A percentile compares a stretch with the other conserved stretches of the same genome.
These are phyloP conservation scores for Apis cerana DNA, from an alignment of 1,140 invertebrate genomes.

Conservation along the genomic window DNA sequence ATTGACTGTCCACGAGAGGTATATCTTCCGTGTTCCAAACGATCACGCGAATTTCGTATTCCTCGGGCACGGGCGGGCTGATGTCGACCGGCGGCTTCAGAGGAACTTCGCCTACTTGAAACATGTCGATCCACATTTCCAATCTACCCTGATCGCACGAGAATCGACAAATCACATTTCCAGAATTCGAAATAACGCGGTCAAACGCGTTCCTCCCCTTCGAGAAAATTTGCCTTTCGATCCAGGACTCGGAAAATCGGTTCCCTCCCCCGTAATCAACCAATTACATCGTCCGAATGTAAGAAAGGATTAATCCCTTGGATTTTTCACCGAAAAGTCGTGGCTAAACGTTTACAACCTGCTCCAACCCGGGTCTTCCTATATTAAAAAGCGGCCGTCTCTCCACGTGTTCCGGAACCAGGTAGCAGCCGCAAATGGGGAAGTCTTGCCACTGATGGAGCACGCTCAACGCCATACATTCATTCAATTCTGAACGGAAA, in stretches of 20 bases:
- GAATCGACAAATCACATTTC: background rate
- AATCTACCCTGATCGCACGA: conserved; percentile 87
- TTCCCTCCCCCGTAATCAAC: too few relatives aligned
- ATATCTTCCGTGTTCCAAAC: conserved; percentile 91
- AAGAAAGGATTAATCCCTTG: too few relatives aligned
- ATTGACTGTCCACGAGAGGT: conserved; percentile 88
- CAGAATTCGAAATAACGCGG: background rate
- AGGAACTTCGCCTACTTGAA: conserved; percentile 85
- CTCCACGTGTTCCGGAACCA: conserved; percentile 95
- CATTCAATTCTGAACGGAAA: conserved; percentile 80
- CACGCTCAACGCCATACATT: conserved; percentile 86
- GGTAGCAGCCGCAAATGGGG: conserved; percentile 87
- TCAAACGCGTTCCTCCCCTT: background rate
- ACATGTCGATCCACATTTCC: conserved; percentile 95
- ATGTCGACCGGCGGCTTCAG: conserved; percentile 88
- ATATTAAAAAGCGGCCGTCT: conserved; percentile 89
- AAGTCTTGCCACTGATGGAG: conserved; percentile 88
- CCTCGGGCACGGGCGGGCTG: conserved; percentile 86
- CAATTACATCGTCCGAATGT: too few relatives aligned
- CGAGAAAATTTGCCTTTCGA: too few relatives aligned
- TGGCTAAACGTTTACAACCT: conserved; percentile 81
- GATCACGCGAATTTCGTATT: conserved; percentile 91
- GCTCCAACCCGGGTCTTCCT: conserved; percentile 90
- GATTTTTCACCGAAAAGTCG: too few relatives aligned
- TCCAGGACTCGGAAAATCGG: too few relatives aligned